These are phyloP conservation scores for Brienomyrus brachyistius DNA, from an alignment of 2,113 vertebrate species.

Conservation along the genomic window DNA sequence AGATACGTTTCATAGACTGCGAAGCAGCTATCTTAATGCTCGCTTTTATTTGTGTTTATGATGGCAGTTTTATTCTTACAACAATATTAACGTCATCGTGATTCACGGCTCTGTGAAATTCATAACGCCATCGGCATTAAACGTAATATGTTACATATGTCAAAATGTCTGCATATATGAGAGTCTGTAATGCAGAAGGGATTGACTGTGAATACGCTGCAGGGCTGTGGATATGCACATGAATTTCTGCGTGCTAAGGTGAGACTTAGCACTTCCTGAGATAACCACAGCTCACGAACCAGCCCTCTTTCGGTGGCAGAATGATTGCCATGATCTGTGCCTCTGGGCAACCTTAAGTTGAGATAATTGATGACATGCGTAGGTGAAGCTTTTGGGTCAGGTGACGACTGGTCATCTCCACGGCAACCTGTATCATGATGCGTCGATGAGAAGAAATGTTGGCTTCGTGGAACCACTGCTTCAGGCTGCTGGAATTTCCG, in stretches of 20 bases:
- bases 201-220: background rate
- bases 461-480: background rate
- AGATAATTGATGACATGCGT: background rate
- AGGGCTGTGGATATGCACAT: background rate
- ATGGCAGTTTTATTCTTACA: background rate
- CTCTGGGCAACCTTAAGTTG: background rate
- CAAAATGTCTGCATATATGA: background rate
- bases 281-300: background rate
- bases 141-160: background rate
- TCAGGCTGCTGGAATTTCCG: background rate
- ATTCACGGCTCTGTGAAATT: background rate
- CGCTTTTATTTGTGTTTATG: background rate
- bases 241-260: background rate
- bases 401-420: conserved; percentile 1
- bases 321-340: background rate
- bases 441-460: background rate
- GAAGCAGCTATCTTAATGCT: background rate
- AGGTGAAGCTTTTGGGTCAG: background rate
- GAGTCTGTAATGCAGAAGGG: background rate
- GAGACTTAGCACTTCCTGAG: background rate
- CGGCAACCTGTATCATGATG: background rate
- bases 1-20: background rate
- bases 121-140: background rate
- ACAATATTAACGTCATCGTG: background rate
- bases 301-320: background rate